Evolutionary conservation across 2,888 invertebrate genomes (phyloP).

Genomic region (Watsonalla cultraria): DNA sequence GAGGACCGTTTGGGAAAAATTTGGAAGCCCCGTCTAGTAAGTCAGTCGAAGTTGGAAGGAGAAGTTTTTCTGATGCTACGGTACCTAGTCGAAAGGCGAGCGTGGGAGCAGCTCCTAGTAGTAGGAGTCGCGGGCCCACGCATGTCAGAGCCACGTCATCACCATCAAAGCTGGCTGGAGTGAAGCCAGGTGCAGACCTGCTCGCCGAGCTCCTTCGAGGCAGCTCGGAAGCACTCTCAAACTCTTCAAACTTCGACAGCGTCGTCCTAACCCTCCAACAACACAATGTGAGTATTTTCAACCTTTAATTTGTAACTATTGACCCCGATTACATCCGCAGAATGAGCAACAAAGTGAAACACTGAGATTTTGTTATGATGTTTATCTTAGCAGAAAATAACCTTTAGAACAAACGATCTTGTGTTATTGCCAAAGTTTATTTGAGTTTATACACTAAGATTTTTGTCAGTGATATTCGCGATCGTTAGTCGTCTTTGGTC

Average conservation of each 20-base stretch:
- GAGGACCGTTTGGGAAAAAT: constrained; percentile 81
- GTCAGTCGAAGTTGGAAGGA: constrained; percentile 77
- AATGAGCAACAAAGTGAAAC: constrained; percentile 51
- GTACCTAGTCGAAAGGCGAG: constrained; percentile 80
- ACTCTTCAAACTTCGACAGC: constrained; percentile 75
- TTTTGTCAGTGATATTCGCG: constrained; percentile 33
- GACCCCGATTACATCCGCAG: constrained; percentile 42
- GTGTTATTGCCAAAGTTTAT: constrained; percentile 58
- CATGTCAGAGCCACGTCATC: constrained; percentile 89
- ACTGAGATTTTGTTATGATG: constrained; percentile 53
- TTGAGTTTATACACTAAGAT: constrained; percentile 43
- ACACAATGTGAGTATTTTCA: constrained; percentile 66
- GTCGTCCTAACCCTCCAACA: constrained; percentile 71
- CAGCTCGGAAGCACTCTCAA: constrained; percentile 87
- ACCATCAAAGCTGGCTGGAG: constrained; percentile 86
- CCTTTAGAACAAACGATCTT: constrained; percentile 46
- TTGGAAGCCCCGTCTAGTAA: constrained; percentile 68
- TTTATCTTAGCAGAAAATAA: constrained; percentile 62
- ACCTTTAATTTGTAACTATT: constrained; percentile 29
- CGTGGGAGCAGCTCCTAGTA: constrained; percentile 71
- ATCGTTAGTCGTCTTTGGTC: constrained; percentile 22
- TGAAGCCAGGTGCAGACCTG: constrained; percentile 77
- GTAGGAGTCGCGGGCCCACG: constrained; percentile 70
- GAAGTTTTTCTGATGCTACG: constrained; percentile 67
- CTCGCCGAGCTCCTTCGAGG: constrained; percentile 88